phyloP scores from a whole-genome alignment of 2,797 vertebrate genomes.

The Thaleichthys pacificus region DNA sequence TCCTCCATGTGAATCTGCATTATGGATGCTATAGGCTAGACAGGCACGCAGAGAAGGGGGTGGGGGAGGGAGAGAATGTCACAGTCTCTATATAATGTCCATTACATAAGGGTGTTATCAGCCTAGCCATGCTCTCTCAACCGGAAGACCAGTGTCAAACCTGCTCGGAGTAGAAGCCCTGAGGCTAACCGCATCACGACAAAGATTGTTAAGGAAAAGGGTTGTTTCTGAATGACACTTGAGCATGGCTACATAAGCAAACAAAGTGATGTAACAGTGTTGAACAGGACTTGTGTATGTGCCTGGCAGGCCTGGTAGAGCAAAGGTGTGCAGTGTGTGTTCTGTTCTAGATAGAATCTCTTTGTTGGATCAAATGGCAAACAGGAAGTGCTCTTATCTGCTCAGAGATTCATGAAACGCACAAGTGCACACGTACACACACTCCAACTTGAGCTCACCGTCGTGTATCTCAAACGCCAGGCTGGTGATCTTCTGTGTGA shows the following conservation, averaged over 20 bases:
- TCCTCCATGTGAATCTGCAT: background rate
- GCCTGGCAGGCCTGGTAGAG: background rate
- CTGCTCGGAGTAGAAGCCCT: constrained; percentile 5
- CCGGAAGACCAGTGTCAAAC: constrained; percentile 30
- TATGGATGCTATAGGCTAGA: background rate
- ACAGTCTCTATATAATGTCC: background rate
- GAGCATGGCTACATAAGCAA: too few species aligned
- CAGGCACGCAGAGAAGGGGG: background rate
- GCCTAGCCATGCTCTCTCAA: constrained; percentile 50
- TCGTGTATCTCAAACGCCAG: constrained; percentile 95
- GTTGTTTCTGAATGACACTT: too few species aligned
- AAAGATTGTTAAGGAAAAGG: too few species aligned
- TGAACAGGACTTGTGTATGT: background rate
- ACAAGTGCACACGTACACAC: constrained; percentile 5
- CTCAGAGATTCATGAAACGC: background rate
- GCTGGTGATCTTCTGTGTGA: constrained; percentile 98
- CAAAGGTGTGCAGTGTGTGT: background rate
- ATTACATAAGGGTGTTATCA: constrained; percentile 54
- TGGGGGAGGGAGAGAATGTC: background rate
- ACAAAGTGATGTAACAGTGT: background rate
- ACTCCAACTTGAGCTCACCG: constrained; percentile 76
- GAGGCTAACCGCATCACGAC: too few species aligned
- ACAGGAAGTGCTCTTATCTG: background rate
- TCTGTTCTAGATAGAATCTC: too few species aligned
- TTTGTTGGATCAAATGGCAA: too few species aligned